These are phyloP conservation scores for Ctenopoma multispine DNA, from an alignment of 2,797 vertebrate species.

Conservation along the genomic window DNA sequence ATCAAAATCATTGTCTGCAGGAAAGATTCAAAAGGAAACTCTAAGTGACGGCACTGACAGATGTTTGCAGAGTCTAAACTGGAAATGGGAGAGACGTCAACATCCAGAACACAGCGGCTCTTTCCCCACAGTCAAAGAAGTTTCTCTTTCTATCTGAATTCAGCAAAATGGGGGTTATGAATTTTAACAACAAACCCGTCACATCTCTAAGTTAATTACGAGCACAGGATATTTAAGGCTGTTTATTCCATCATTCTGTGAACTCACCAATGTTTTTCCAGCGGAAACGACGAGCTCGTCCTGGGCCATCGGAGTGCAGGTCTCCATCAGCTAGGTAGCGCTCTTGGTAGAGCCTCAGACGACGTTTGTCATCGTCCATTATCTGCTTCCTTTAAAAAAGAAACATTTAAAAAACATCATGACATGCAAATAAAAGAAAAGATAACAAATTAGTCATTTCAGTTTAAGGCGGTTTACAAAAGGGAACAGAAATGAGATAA, in stretches of 20 bases:
- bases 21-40: conserved; percentile 8
- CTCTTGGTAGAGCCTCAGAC: conserved; percentile 95
- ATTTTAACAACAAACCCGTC: too few species aligned
- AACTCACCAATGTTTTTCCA: conserved; percentile 91
- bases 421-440: too few species aligned
- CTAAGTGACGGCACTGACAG: background rate
- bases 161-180: too few species aligned
- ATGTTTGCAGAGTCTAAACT: background rate
- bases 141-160: too few species aligned
- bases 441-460: too few species aligned
- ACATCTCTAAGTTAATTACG: background rate
- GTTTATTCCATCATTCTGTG: background rate
- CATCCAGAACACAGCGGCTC: background rate
- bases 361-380: conserved; percentile 94
- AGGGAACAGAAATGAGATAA: background rate
- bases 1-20: conserved; percentile 88
- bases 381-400: conserved; percentile 89
- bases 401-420: background rate
- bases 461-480: too few species aligned
- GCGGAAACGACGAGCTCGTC: conserved; percentile 92
- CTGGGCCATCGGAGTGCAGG: conserved; percentile 94
- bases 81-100: background rate
- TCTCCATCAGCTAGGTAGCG: conserved; percentile 94
- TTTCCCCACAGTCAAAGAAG: background rate
- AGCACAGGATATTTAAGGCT: too few species aligned